phyloP scores from a whole-genome alignment of 2,797 vertebrate genomes.

The Furcifer pardalis region DNA sequence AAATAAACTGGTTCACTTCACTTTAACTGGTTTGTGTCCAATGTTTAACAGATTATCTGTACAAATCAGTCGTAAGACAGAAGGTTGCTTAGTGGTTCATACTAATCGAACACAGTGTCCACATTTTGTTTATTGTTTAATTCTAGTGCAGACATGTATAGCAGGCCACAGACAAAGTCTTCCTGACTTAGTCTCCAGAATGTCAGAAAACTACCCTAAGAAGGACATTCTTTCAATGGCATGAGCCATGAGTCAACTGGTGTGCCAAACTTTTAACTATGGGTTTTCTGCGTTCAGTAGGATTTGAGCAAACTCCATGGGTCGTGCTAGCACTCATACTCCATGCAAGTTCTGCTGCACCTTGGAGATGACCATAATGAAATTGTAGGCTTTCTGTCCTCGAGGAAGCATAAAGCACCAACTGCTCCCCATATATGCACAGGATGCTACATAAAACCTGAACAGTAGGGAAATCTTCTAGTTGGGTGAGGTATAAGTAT shows the following conservation, averaged over 20 bases:
- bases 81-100: neutral
- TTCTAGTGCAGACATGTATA: neutral
- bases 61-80: neutral
- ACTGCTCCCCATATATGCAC: neutral
- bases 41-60: neutral
- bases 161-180: neutral
- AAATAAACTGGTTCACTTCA: neutral
- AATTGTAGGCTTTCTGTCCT: neutral
- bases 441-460: too few species aligned
- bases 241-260: neutral
- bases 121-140: neutral
- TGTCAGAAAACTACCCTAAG: neutral
- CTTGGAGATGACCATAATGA: neutral
- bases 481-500: too few species aligned
- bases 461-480: too few species aligned
- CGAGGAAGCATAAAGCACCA: too few species aligned
- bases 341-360: neutral
- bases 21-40: neutral
- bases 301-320: neutral
- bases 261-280: neutral
- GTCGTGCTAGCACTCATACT: neutral
- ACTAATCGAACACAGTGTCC: neutral
- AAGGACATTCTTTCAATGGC: neutral
- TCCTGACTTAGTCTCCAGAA: neutral
- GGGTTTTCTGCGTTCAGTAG: neutral